Evolutionary conservation across 2,797 vertebrate species (phyloP).

Genomic region (Molothrus ater): DNA sequence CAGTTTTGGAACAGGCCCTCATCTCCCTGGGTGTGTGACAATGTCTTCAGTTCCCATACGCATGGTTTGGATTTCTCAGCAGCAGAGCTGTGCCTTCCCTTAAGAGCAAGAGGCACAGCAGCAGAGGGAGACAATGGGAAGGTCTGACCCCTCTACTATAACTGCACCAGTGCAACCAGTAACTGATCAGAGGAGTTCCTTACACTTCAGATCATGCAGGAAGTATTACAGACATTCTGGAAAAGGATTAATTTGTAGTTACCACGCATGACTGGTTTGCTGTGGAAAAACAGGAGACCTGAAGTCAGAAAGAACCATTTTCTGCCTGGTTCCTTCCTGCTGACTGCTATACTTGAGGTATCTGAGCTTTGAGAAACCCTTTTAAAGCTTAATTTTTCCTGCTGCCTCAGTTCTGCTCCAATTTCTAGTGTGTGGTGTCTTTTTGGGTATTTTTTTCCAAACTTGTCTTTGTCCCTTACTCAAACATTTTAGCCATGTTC

Average conservation of each 20-base stretch:
- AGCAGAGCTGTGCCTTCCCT: not conserved
- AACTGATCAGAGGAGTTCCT: not conserved
- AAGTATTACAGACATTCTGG: not conserved
- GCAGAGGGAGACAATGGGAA: not conserved
- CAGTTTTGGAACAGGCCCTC: not conserved
- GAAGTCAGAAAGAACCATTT: not conserved
- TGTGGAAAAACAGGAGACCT: not conserved
- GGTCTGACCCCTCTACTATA: not conserved
- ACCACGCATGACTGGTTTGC: not conserved
- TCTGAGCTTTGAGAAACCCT: not conserved
- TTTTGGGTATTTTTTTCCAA: not conserved
- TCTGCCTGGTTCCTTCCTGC: not conserved
- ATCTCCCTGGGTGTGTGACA: not conserved
- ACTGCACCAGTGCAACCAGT: not conserved
- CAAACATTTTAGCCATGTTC: not conserved
- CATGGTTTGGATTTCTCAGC: fast-evolving
- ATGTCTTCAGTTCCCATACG: not conserved
- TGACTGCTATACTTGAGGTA: not conserved
- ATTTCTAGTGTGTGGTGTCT: not conserved
- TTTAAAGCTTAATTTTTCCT: not conserved
- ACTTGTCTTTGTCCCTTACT: not conserved
- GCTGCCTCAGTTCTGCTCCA: not conserved
- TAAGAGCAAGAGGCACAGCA: fast-evolving
- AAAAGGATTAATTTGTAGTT: not conserved
- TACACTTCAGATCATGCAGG: not conserved